phyloP scores from a whole-genome alignment of 2,113 vertebrate genomes.

The Semnopithecus entellus region DNA sequence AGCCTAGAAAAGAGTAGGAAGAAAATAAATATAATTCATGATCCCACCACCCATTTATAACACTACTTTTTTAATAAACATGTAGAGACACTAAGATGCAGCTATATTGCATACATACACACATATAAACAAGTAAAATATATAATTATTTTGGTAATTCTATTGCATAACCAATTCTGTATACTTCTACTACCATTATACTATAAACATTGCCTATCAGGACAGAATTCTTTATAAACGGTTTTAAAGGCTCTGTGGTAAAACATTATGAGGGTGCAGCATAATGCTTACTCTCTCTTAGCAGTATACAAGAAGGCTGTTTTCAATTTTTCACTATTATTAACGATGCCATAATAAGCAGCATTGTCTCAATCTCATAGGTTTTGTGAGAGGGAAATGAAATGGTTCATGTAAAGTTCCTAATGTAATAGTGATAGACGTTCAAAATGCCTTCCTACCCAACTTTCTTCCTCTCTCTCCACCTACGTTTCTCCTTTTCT shows the following conservation, averaged over 20 bases:
- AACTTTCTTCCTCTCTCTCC: no score
- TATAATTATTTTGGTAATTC: not conserved
- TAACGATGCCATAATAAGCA: not conserved
- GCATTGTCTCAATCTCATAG: not conserved
- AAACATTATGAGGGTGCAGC: not conserved
- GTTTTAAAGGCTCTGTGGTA: not conserved
- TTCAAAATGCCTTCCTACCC: not conserved
- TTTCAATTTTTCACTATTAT: not conserved
- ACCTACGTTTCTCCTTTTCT: not conserved
- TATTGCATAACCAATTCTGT: not conserved
- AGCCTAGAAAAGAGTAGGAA: not conserved
- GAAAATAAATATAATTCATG: not conserved
- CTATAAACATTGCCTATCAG: not conserved
- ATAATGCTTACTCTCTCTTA: not conserved
- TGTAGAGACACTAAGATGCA: not conserved
- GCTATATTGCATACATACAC: not conserved
- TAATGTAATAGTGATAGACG: not conserved
- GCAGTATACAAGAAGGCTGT: not conserved
- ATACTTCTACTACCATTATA: not conserved
- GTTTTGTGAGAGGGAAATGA: not conserved
- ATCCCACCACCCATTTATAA: not conserved
- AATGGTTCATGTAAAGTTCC: not conserved
- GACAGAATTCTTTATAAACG: not conserved
- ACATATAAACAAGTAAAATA: not conserved
- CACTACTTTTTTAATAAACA: not conserved